Evolutionary conservation across 2,113 vertebrate species (phyloP).

Genomic region (Mohoua ochrocephala): DNA sequence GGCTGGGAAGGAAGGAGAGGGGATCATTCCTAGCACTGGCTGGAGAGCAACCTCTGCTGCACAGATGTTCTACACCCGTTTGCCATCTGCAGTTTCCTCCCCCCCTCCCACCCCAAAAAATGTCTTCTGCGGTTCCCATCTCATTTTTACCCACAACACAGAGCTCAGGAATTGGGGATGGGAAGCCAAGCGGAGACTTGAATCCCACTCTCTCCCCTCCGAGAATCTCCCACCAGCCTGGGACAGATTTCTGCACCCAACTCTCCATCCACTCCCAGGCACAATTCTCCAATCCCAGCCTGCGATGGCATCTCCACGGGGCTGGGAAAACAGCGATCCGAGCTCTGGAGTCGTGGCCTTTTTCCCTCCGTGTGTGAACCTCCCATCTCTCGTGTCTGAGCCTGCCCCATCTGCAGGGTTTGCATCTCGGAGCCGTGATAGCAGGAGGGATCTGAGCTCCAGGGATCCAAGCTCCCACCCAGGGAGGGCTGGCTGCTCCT

Average conservation of each 20-base stretch:
- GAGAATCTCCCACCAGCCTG: neutral
- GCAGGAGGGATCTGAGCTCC: neutral
- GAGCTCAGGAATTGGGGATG: neutral
- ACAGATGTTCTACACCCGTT: neutral
- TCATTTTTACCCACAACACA: constrained; percentile 15
- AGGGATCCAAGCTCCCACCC: neutral
- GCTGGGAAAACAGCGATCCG: neutral
- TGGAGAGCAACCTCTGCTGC: neutral
- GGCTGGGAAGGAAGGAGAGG: constrained; percentile 66
- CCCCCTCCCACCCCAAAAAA: neutral
- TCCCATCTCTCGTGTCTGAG: neutral
- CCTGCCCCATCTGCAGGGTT: constrained; percentile 25
- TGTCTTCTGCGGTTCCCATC: neutral
- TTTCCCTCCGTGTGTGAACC: neutral
- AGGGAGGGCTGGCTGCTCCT: neutral
- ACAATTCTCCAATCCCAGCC: neutral
- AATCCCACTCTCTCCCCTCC: neutral
- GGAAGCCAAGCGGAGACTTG: neutral
- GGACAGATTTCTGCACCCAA: neutral
- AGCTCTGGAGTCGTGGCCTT: neutral
- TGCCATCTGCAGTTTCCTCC: neutral
- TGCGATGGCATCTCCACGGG: rapidly evolving
- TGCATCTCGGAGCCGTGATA: neutral
- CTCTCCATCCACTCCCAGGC: neutral
- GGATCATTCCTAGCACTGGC: neutral